Conservation (phyloP, 1,140 invertebrate genomes). For the Oppia nitens region DNA sequence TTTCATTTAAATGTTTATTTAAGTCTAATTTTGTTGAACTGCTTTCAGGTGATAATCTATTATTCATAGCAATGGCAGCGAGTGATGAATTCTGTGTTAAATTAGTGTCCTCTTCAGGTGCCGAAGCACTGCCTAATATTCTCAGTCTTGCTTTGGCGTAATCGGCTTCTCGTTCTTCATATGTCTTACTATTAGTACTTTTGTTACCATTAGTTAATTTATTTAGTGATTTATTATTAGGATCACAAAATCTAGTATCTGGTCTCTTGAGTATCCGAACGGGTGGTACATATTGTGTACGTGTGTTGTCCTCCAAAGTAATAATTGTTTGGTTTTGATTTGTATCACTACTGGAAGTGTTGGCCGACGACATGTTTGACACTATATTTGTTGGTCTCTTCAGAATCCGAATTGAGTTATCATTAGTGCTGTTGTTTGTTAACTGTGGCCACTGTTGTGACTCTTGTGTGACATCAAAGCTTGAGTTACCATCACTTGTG, state of each 20-base stretch:
- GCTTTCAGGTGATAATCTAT: not conserved
- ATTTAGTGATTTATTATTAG: not conserved
- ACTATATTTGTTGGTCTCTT: not conserved
- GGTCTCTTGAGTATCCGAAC: constrained; percentile 15
- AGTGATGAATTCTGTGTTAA: not conserved
- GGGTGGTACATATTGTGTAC: constrained; percentile 15
- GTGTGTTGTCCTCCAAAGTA: constrained; percentile 14
- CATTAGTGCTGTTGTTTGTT: too few relatives aligned
- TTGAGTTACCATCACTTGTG: not conserved
- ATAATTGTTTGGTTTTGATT: constrained; percentile 9
- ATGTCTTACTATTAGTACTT: constrained; percentile 5
- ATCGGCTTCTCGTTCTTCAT: constrained; percentile 17
- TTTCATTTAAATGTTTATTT: not conserved
- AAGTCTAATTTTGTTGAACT: not conserved
- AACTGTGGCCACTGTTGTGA: too few relatives aligned
- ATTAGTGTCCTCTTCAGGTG: not conserved
- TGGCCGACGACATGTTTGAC: not conserved
- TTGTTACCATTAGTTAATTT: not conserved
- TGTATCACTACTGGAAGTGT: not conserved
- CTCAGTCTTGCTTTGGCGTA: constrained; percentile 17
- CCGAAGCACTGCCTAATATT: constrained; percentile 11
- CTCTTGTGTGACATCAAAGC: too few relatives aligned
- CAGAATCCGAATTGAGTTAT: not conserved
- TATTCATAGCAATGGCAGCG: not conserved
- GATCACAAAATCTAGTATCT: constrained; percentile 2